Percentiles rank a stretch among this genome's conserved stretches.
Evolutionary conservation across 2,797 vertebrate genomes (phyloP).

Genomic region (Ctenopoma kingsleyae): DNA sequence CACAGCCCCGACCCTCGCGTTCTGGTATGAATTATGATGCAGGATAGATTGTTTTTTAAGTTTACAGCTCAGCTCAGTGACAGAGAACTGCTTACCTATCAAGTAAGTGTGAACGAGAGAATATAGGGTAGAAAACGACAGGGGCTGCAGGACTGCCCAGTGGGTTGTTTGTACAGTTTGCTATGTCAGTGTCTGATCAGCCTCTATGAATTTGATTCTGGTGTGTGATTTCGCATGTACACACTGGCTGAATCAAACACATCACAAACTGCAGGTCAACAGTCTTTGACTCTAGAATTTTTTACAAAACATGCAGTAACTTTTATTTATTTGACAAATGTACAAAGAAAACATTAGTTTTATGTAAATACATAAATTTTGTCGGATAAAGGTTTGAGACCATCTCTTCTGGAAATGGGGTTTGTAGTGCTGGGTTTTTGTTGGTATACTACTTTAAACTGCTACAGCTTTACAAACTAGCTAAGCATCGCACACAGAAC

Average conservation of each 20-base stretch:
- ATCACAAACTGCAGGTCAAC: background rate
- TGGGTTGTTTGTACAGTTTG: slow-evolving; percentile 18
- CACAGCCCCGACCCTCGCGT: slow-evolving; percentile 35
- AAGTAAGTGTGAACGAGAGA: slow-evolving; percentile 34
- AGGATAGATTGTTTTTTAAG: slow-evolving; percentile 73
- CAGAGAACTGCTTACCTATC: slow-evolving; percentile 68
- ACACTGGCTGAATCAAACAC: background rate
- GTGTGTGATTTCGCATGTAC: background rate
- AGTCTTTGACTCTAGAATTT: background rate
- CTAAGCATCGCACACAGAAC: too few relatives aligned
- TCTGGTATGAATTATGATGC: slow-evolving; percentile 79
- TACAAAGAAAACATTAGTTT: too few relatives aligned
- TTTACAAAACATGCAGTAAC: too few relatives aligned
- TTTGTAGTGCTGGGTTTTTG: too few relatives aligned
- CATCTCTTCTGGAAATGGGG: too few relatives aligned
- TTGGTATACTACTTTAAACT: too few relatives aligned
- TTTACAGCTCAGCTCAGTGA: slow-evolving; percentile 65
- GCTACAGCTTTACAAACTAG: too few relatives aligned
- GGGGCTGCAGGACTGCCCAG: background rate
- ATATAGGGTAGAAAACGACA: slow-evolving; percentile 23
- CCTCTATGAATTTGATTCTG: background rate
- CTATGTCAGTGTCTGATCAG: slow-evolving; percentile 5
- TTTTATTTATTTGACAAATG: too few relatives aligned
- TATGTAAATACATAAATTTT: too few relatives aligned
- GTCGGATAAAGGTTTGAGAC: too few relatives aligned